phyloP scores from a whole-genome alignment of 2,888 invertebrate genomes.

The Synanthedon myopaeformis region DNA sequence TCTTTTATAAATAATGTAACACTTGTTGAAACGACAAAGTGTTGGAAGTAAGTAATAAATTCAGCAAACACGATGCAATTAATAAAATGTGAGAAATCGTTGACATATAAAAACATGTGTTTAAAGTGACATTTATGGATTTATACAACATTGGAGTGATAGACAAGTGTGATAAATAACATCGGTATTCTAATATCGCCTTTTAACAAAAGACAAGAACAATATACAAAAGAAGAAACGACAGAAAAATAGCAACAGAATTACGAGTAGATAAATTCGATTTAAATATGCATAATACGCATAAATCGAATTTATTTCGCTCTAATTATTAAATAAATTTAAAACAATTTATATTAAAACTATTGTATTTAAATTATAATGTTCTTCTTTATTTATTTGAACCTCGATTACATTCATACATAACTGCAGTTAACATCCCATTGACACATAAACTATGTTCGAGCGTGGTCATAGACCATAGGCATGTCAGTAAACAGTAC shows the following conservation, averaged over 20 bases:
- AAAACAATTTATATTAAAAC: too few species aligned
- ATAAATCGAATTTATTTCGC: too few species aligned
- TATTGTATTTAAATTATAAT: too few species aligned
- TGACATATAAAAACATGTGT: slow-evolving; percentile 42
- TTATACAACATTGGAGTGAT: slow-evolving; percentile 5
- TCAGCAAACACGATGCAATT: slow-evolving; percentile 27
- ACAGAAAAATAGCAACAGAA: too few species aligned
- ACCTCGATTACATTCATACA: too few species aligned
- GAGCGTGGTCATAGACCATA: slow-evolving; percentile 32
- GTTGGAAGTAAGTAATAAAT: slow-evolving; percentile 18
- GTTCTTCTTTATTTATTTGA: neutral
- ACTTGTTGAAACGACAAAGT: slow-evolving; percentile 10
- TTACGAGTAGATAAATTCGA: too few species aligned
- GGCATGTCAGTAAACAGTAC: slow-evolving; percentile 36
- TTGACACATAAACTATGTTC: slow-evolving; percentile 26
- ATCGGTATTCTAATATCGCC: too few species aligned
- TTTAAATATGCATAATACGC: too few species aligned
- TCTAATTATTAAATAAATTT: too few species aligned
- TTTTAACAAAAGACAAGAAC: too few species aligned
- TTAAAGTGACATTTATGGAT: slow-evolving; percentile 9
- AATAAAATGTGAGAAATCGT: slow-evolving; percentile 55
- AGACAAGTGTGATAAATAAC: neutral
- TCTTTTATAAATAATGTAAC: slow-evolving; percentile 6
- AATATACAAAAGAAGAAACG: too few species aligned
- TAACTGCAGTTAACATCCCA: slow-evolving; percentile 27